Conservation (phyloP, 1,140 invertebrate genomes). For the Drosophila varians region DNA sequence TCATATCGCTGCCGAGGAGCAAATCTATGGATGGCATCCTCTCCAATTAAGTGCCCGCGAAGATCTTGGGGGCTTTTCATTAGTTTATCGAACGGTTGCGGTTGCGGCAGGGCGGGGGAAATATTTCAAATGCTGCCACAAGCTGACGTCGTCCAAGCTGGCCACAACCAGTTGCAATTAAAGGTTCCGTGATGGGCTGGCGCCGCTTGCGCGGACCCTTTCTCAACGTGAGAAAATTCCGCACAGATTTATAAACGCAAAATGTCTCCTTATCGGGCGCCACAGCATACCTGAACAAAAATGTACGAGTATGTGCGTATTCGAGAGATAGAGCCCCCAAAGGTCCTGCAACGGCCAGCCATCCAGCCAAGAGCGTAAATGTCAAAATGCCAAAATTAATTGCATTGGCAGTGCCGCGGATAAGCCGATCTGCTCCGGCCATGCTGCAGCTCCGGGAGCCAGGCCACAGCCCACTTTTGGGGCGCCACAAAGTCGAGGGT, state of each 20-base stretch:
- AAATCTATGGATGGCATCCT: conserved; percentile 53
- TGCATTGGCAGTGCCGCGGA: conserved; percentile 76
- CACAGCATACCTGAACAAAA: conserved; percentile 73
- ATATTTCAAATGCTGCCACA: conserved; percentile 65
- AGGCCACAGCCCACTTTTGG: conserved; percentile 65
- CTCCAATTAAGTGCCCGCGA: conserved; percentile 60
- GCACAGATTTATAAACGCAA: conserved; percentile 68
- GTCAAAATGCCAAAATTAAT: conserved; percentile 82
- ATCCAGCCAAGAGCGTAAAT: conserved; percentile 75
- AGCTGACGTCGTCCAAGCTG: conserved; percentile 32
- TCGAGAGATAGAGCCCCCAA: conserved; percentile 58
- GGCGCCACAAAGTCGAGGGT: conserved; percentile 37
- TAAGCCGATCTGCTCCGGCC: conserved; percentile 28
- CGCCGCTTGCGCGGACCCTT: conserved; percentile 50
- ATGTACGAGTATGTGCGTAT: conserved; percentile 68
- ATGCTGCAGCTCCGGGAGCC: conserved; percentile 43
- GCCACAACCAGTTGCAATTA: conserved; percentile 61
- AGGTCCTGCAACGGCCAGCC: conserved; percentile 34
- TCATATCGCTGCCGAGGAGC: conserved; percentile 24
- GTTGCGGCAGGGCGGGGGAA: conserved; percentile 32
- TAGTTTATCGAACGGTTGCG: conserved; percentile 62
- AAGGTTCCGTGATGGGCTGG: conserved; percentile 40
- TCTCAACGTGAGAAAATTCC: conserved; percentile 76
- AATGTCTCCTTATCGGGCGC: conserved; percentile 67
- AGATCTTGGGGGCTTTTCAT: conserved; percentile 67